Base-by-base conservation (phyloP, 2,113 vertebrate species). In the Microcebus jonahi region DNA sequence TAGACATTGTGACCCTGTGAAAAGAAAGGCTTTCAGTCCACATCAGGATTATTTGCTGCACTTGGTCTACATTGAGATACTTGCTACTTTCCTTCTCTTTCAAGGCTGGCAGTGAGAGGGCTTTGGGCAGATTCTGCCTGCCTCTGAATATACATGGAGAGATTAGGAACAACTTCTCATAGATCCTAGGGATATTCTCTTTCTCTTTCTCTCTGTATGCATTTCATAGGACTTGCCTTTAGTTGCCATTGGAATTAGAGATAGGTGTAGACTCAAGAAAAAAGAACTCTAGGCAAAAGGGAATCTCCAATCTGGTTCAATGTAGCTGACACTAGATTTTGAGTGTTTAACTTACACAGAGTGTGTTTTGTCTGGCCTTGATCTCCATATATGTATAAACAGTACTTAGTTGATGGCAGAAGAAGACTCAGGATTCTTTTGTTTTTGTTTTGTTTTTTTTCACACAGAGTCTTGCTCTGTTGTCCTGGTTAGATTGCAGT, bases 21-120 rank as follows among this genome's bases (percentile, higher is more conserved):
- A 73, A 84, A 93, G 29, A 73, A 84, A 93, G 29, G n/a, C 21
- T 90, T 88, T 76, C 57, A 73, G 39, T 75, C 8, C 23, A 36
- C 13, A 61, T 18, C 63, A 5, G 3, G 6, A 53, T 61, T 57
- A 42, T 4, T 25, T 14, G 29, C 14, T 45, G 23, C 50, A 21
- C 48, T 79, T 61, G 61, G 36, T 6, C 21, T 59, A 68, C 21
- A 48, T 3, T n/a, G 20, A 67, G 31, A 79, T 14, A 57, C 1
- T n/a, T 2, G 8, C 3, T 48, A 3, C 5, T n/a, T 77, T 87
- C 4, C 20, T 80, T 76, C 27, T 87, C 27, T 77, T n/a, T n/a
- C 27, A n/a, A 61, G 21, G 8, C 34, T 84, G 27, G 31, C 4
- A 45, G 57, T 70, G 59, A 75, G 11, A 61, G 18, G 13, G 21